Conservation (phyloP, 1,140 invertebrate genomes). For the Octopus bimaculoides region DNA sequence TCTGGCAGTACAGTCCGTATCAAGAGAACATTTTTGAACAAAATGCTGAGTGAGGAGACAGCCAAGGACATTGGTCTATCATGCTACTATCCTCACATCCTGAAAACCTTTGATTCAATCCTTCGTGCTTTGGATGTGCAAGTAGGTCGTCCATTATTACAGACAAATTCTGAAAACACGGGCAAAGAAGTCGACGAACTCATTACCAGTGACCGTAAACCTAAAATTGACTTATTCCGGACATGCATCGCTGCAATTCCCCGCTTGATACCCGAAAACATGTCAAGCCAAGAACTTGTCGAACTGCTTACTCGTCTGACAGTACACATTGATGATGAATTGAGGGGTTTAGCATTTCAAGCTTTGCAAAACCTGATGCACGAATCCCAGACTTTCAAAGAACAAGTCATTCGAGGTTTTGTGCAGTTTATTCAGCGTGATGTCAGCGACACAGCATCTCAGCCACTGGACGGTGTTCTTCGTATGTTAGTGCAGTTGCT, state of each 20-base stretch:
- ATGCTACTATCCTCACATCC: constrained; percentile 91
- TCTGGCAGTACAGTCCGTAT: constrained; percentile 89
- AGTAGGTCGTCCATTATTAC: constrained; percentile 91
- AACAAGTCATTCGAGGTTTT: constrained; percentile 87
- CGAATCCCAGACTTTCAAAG: constrained; percentile 95
- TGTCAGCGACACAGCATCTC: constrained; percentile 83
- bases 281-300: constrained; percentile 89
- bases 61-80: constrained; percentile 94
- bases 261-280: constrained; percentile 93
- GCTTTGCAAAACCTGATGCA: constrained; percentile 92
- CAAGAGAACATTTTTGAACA: constrained; percentile 76
- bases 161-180: constrained; percentile 93
- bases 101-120: constrained; percentile 95
- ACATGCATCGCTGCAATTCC: constrained; percentile 98
- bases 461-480: constrained; percentile 90
- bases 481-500: constrained; percentile 89
- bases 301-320: constrained; percentile 89
- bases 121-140: constrained; percentile 91
- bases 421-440: constrained; percentile 93
- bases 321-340: constrained; percentile 70
- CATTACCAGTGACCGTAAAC: constrained; percentile 95
- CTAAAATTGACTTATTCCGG: constrained; percentile 94
- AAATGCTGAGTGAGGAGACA: constrained; percentile 73
- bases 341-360: constrained; percentile 80
- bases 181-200: constrained; percentile 96